Conservation (phyloP, 2,888 invertebrate species). For the Acleris cristana region DNA sequence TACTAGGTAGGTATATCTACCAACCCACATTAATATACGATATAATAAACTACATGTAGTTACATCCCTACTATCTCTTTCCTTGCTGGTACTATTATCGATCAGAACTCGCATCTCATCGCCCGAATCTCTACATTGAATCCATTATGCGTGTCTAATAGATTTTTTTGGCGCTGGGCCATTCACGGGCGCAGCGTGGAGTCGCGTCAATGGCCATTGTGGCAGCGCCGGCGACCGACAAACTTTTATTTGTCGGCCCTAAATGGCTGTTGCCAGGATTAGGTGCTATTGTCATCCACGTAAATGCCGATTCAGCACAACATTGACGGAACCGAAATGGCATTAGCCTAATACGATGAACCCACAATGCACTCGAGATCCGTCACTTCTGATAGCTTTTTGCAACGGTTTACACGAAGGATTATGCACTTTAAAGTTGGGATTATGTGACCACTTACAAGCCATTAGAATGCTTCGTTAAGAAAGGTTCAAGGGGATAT, state of each 20-base stretch:
- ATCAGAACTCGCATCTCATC: constrained; percentile 65
- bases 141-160: constrained; percentile 81
- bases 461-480: constrained; percentile 11
- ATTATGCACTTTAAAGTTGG: constrained; percentile 65
- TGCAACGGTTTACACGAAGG: constrained; percentile 65
- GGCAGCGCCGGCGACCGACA: constrained; percentile 62
- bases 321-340: constrained; percentile 54
- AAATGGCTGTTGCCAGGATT: constrained; percentile 82
- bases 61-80: not conserved
- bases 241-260: constrained; percentile 81
- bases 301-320: constrained; percentile 38
- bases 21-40: too few species aligned
- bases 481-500: constrained; percentile 1
- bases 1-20: too few species aligned
- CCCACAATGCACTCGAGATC: constrained; percentile 68
- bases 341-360: constrained; percentile 51
- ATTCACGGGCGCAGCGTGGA: constrained; percentile 80
- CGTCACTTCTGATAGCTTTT: constrained; percentile 75
- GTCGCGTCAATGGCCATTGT: constrained; percentile 79
- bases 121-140: constrained; percentile 61
- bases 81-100: constrained; percentile 40
- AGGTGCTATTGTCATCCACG: constrained; percentile 73
- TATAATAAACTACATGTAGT: too few species aligned
- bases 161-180: constrained; percentile 77
- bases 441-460: constrained; percentile 54